Evolutionary conservation across 2,113 vertebrate genomes (phyloP), one percentile per base, ranked within the genome.

Genomic region (Lates calcarifer): DNA sequence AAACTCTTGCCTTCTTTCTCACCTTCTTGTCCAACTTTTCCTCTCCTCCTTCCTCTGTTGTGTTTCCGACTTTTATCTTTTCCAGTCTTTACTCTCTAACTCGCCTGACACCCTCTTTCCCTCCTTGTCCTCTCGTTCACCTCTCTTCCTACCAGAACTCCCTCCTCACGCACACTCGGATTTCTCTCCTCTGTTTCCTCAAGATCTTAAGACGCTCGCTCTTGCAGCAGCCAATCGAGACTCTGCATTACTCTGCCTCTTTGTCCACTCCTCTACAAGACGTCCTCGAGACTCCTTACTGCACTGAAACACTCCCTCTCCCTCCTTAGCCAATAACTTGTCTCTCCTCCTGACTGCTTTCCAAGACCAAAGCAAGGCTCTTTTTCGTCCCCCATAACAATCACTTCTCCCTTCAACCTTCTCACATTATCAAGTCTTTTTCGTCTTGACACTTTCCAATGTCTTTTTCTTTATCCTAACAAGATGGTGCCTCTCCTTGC

Each of bases 1-100:
- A 15, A 75, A 43, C 95, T 92, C 92, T 92, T 20, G 84, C 93
- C 85, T 91, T 94, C 95, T 95, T 64, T 81, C 77, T 86, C 82
- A 65, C 84, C 64, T 58, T 66, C 49, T 35, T 11, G 29, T 75
- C 64, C 76, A 10, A 62, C 47, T 33, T 61, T 18, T 28, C 62
- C n/a, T 47, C 14, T 58, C 65, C 39, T 67, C 29, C 47, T 63
- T 29, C 43, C 47, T 73, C 62, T 68, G 35, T 41, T 41, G 53
- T 79, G 57, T n/a, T n/a, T 74, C 55, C 22, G 20, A 33, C 63
- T 69, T 60, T 33, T 49, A 49, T 22, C 47, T 49, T 49, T 49
- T 43, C 72, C 60, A 67, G 24, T 62, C 74, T 61, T 55, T 33
- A 15, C 63, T 72, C 79, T 68, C 66, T 62, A 41, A 74, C 80